These are phyloP conservation scores for Pyrocephalus nanus DNA, from an alignment of 2,797 vertebrate species.

Conservation along the genomic window DNA sequence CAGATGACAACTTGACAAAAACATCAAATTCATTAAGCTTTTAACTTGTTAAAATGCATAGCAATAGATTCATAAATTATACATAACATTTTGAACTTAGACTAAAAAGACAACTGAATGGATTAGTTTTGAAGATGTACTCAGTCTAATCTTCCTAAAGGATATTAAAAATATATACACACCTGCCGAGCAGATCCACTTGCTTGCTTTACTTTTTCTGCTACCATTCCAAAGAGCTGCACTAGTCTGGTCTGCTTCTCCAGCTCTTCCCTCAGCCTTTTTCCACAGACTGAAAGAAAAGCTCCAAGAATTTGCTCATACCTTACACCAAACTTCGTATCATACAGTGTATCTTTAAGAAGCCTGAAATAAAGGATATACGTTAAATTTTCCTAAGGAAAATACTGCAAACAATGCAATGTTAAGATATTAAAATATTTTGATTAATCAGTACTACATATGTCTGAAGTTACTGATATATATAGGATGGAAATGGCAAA, in stretches of 20 bases:
- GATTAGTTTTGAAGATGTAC: neutral
- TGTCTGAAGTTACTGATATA: neutral
- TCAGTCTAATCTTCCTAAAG: neutral
- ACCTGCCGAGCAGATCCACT: conserved; percentile 91
- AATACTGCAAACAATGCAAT: neutral
- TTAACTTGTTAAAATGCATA: neutral
- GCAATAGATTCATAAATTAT: neutral
- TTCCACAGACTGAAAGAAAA: conserved; percentile 89
- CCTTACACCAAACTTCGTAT: conserved; percentile 85
- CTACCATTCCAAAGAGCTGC: conserved; percentile 89
- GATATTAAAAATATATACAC: neutral
- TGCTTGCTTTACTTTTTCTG: conserved; percentile 91
- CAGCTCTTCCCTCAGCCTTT: conserved; percentile 87
- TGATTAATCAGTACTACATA: neutral
- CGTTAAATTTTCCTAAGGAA: neutral
- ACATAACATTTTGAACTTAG: neutral
- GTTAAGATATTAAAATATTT: neutral
- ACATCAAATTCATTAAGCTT: neutral
- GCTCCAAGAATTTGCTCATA: conserved; percentile 91
- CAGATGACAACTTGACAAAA: neutral
- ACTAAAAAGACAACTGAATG: neutral
- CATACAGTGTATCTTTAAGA: conserved; percentile 91
- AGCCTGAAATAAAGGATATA: conserved; percentile 82
- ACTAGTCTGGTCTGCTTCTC: conserved; percentile 91
- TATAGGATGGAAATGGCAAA: neutral